A percentile compares a stretch with the other conserved stretches of the same genome.
phyloP scores from a whole-genome alignment of 2,888 invertebrate species.

The Theodoxus fluviatilis region DNA sequence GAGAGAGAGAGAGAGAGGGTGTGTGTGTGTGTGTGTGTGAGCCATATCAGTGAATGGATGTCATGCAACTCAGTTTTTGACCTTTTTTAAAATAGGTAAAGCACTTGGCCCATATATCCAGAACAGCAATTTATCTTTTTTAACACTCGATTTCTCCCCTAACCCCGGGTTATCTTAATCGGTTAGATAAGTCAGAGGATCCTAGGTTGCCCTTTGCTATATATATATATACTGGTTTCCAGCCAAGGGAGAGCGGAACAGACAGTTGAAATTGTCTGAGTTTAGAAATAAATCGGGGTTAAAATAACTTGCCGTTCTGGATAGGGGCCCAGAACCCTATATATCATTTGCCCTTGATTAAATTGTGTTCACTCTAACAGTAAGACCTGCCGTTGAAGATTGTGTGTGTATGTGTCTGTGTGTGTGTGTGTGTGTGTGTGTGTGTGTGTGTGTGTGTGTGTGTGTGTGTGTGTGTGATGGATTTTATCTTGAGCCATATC shows the following conservation, averaged over 20 bases:
- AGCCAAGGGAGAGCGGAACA: too few relatives aligned
- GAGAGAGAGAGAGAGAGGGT: neutral
- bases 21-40: neutral
- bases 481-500: neutral
- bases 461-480: neutral
- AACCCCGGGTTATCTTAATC: too few relatives aligned
- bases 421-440: slow-evolving; percentile 10
- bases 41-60: neutral
- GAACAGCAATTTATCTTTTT: neutral
- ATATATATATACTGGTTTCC: too few relatives aligned
- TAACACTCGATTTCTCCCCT: neutral
- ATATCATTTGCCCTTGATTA: neutral
- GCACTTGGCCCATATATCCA: too few relatives aligned
- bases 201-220: too few relatives aligned
- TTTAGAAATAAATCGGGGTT: too few relatives aligned
- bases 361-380: neutral
- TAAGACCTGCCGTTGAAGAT: neutral
- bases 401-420: slow-evolving; percentile 16
- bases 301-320: too few relatives aligned
- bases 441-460: slow-evolving; percentile 18
- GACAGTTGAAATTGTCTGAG: too few relatives aligned
- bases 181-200: too few relatives aligned
- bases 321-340: too few relatives aligned
- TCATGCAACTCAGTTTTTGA: neutral
- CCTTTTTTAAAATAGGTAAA: too few relatives aligned